Evolutionary conservation across 2,113 vertebrate genomes (phyloP), one percentile per base, ranked within the genome.

Genomic region (Climacteris rufus): DNA sequence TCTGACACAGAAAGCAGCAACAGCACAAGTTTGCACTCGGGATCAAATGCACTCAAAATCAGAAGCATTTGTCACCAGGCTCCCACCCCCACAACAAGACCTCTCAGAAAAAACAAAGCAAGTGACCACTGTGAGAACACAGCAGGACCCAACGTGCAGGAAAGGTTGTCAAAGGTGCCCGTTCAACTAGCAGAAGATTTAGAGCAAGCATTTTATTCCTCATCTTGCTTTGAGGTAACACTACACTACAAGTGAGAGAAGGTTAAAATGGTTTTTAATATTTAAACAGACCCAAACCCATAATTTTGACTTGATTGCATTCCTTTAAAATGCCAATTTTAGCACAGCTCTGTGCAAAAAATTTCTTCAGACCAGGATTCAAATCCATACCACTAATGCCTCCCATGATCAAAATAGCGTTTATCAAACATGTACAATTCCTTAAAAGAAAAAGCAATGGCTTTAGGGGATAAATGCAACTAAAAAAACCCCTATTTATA

Each of bases 61-160:
- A 40, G 35, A 6, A 57, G 16, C 8, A 1, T 45, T 90, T 74
- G 31, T 42, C 69, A n/a, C 25, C 2, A 22, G 31, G 35, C 19
- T 83, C 56, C 72, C 68, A 35, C 16, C 7, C 2, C 52, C 7
- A 0, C 4, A 2, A 9, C 82, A 64, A 70, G 53, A 59, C 50
- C 45, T 72, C 45, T 79, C 16, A 3, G 30, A 56, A 68, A 68
- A 77, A 18, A 60, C 64, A 76, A 66, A 71, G 69, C 18, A 11
- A 85, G 81, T 30, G 75, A 60, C 63, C 75, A 2, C 37, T 27
- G 57, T 25, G 83, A 47, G 81, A 72, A 23, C 66, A 77, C 50
- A 66, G 54, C 17, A 0, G 79, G 65, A 44, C 7, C 10, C 27
- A n/a, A 17, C 0, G 0, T 3, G 53, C 40, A 30, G 14, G 39